These are phyloP conservation scores for Australoheros facetus DNA, from an alignment of 2,797 vertebrate species.

Conservation along the genomic window DNA sequence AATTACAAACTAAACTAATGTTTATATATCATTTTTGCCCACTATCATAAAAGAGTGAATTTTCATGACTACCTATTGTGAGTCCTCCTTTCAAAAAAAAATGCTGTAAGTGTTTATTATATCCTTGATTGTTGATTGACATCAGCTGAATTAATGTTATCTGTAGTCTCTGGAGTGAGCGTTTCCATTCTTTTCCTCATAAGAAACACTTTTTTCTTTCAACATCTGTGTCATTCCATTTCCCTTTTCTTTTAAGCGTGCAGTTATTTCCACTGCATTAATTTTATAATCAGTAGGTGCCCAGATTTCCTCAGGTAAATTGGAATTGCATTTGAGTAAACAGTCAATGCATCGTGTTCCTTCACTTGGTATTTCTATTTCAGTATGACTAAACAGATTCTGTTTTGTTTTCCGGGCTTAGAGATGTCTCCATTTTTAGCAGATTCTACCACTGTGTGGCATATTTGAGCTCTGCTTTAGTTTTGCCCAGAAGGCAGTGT, in stretches of 20 bases:
- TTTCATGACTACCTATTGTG: neutral
- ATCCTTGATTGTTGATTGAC: neutral
- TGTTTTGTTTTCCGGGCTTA: slow-evolving; percentile 6
- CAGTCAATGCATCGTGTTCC: neutral
- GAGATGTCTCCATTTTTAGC: slow-evolving; percentile 3
- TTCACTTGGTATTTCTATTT: slow-evolving; percentile 29
- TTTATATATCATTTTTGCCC: neutral
- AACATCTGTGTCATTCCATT: slow-evolving; percentile 12
- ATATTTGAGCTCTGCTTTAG: slow-evolving; percentile 11
- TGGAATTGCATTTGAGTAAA: slow-evolving; percentile 3
- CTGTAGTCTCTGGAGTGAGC: neutral
- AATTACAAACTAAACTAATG: neutral
- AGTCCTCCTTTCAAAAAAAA: neutral
- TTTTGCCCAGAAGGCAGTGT: slow-evolving; percentile 32
- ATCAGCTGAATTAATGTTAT: neutral
- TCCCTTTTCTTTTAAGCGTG: neutral
- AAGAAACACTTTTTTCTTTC: neutral
- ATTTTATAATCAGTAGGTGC: slow-evolving; percentile 20
- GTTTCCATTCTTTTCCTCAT: neutral
- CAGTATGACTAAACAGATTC: neutral
- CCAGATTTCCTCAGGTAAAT: slow-evolving; percentile 6
- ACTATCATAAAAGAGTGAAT: neutral
- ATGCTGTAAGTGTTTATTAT: neutral
- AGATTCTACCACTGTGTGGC: neutral
- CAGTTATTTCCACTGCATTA: slow-evolving; percentile 43